Conservation (phyloP, 2,888 invertebrate genomes). For the Ophonus ardosiacus region DNA sequence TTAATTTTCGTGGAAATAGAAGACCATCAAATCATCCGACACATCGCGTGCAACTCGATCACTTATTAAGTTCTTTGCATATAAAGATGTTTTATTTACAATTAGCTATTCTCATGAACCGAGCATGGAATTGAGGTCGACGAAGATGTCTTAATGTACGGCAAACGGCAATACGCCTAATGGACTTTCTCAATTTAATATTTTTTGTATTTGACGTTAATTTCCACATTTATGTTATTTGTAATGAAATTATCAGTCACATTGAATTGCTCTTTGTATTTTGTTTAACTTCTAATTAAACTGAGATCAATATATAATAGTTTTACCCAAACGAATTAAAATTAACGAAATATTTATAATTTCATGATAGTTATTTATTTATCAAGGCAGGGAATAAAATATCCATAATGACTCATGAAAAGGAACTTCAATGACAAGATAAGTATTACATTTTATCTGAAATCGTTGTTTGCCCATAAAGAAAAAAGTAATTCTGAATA, state of each 20-base stretch:
- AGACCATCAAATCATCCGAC: constrained; percentile 53
- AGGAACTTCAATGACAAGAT: no score
- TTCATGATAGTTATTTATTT: no score
- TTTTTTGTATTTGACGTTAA: constrained; percentile 63
- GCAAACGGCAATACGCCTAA: constrained; percentile 56
- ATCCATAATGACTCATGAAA: no score
- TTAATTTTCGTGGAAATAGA: constrained; percentile 25
- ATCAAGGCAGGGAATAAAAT: no score
- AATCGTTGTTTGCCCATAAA: no score
- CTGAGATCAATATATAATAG: background rate
- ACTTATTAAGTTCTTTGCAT: constrained; percentile 54
- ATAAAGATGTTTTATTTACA: constrained; percentile 60
- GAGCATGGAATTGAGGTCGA: constrained; percentile 55
- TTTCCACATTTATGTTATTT: constrained; percentile 58
- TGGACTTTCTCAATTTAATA: constrained; percentile 64
- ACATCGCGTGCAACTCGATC: constrained; percentile 56
- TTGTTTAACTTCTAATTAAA: constrained; percentile 24
- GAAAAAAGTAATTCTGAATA: no score
- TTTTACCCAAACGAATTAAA: no score
- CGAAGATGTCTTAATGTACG: constrained; percentile 44
- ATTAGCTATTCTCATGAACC: constrained; percentile 57
- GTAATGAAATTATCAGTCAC: constrained; percentile 52
- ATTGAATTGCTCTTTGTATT: constrained; percentile 55
- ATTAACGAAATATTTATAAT: no score
- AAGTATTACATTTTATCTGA: no score